These are phyloP conservation scores for Oreonectes daqikongensis DNA, from an alignment of 2,797 vertebrate species.

Conservation along the genomic window DNA sequence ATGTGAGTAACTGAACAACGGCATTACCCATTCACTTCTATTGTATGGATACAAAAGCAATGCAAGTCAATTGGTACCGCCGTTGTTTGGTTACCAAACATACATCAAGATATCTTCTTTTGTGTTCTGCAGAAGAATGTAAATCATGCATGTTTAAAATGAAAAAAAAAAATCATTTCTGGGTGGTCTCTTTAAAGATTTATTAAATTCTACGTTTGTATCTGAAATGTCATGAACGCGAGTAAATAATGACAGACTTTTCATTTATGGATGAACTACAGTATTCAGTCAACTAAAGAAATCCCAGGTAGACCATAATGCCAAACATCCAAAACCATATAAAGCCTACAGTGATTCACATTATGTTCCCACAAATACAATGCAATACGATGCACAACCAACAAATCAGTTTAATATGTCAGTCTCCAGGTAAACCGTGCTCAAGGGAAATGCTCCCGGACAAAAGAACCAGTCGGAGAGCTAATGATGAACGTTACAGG, in stretches of 20 bases:
- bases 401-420: constrained; percentile 48
- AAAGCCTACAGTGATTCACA: background rate
- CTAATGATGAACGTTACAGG: constrained; percentile 40
- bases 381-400: constrained; percentile 25
- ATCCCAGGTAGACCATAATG: background rate
- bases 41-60: no score
- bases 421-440: constrained; percentile 49
- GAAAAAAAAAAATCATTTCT: no score
- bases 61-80: no score
- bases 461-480: constrained; percentile 35
- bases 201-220: no score
- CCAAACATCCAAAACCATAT: constrained; percentile 10
- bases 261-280: background rate
- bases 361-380: constrained; percentile 21
- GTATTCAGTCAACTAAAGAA: constrained; percentile 14
- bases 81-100: no score
- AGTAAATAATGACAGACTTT: background rate
- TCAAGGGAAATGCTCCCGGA: constrained; percentile 39
- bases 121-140: no score
- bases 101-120: no score
- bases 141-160: no score
- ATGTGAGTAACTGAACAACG: no score
- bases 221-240: no score
- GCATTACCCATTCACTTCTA: no score
- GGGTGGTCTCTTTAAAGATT: no score